Conservation (phyloP, 92 coral and sea anemone genomes). For the Palythoa grandiflora region DNA sequence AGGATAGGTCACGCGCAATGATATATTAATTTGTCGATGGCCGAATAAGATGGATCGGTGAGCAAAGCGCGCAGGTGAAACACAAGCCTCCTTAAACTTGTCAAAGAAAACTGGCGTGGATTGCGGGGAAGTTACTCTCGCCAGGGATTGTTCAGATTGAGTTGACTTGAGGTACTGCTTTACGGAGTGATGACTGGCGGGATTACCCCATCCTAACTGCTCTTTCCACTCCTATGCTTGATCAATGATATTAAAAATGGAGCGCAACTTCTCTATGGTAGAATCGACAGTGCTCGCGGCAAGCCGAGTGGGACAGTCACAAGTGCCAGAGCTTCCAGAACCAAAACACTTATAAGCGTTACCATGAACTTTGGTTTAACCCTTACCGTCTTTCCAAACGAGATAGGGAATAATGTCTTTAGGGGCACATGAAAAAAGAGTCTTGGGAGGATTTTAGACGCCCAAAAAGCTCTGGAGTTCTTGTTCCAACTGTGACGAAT, state of each 20-base stretch:
- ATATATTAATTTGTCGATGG: slow-evolving; percentile 38
- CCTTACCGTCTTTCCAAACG: not conserved
- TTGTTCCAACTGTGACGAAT: slow-evolving; percentile 36
- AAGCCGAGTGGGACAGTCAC: slow-evolving; percentile 71
- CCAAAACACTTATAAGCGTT: slow-evolving; percentile 35
- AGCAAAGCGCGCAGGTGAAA: slow-evolving; percentile 53
- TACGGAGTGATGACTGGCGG: not conserved
- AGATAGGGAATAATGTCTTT: slow-evolving; percentile 33
- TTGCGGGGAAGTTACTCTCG: slow-evolving; percentile 49
- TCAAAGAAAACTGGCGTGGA: not conserved
- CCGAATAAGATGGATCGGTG: not conserved
- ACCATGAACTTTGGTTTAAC: not conserved
- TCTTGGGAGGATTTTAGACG: slow-evolving; percentile 22
- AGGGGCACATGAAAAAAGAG: slow-evolving; percentile 17
- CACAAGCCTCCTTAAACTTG: slow-evolving; percentile 20
- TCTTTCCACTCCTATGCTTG: not conserved
- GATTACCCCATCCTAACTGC: not conserved
- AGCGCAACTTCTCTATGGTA: not conserved
- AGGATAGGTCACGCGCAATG: slow-evolving; percentile 55
- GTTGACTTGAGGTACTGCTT: slow-evolving; percentile 32
- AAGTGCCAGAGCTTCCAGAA: slow-evolving; percentile 28
- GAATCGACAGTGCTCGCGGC: slow-evolving; percentile 78
- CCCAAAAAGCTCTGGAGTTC: slow-evolving; percentile 36
- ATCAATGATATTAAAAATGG: not conserved
- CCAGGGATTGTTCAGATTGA: slow-evolving; percentile 54